A percentile compares a stretch with the other conserved stretches of the same genome.
Conservation (phyloP, 2,797 vertebrate genomes). For the Sebastes oblongus region DNA sequence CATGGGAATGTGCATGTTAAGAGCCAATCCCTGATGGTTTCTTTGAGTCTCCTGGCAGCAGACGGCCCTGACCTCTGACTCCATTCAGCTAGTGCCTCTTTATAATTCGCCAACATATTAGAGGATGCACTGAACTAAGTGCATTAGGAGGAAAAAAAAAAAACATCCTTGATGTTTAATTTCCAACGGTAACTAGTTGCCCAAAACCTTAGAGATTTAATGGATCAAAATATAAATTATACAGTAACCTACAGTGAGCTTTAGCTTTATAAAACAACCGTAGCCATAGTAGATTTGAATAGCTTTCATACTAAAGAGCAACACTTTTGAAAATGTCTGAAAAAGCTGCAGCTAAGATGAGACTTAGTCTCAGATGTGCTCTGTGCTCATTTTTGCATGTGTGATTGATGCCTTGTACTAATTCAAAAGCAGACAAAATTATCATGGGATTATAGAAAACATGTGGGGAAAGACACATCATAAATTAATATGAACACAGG, state of each 20-base stretch:
- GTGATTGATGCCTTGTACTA: background rate
- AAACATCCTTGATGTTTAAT: background rate
- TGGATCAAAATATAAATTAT: background rate
- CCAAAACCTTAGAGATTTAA: background rate
- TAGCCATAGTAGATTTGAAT: background rate
- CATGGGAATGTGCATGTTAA: constrained; percentile 65
- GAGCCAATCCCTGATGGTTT: constrained; percentile 51
- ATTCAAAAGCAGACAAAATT: background rate
- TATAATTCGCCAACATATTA: constrained; percentile 35
- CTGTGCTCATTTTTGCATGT: background rate
- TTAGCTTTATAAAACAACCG: background rate
- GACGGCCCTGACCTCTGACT: constrained; percentile 61
- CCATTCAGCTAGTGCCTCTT: constrained; percentile 53
- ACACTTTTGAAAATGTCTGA: background rate
- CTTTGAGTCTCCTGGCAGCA: constrained; percentile 59
- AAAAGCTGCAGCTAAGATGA: background rate
- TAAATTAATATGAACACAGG: background rate
- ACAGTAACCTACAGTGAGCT: background rate
- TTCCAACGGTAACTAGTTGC: background rate
- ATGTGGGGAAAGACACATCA: background rate
- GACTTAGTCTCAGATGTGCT: too few relatives aligned
- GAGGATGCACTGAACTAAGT: background rate
- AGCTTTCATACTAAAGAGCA: background rate
- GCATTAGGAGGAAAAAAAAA: background rate
- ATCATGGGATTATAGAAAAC: background rate